These are phyloP conservation scores for Lepilemur septentrionalis DNA, from an alignment of 2,797 vertebrate species.

Conservation along the genomic window DNA sequence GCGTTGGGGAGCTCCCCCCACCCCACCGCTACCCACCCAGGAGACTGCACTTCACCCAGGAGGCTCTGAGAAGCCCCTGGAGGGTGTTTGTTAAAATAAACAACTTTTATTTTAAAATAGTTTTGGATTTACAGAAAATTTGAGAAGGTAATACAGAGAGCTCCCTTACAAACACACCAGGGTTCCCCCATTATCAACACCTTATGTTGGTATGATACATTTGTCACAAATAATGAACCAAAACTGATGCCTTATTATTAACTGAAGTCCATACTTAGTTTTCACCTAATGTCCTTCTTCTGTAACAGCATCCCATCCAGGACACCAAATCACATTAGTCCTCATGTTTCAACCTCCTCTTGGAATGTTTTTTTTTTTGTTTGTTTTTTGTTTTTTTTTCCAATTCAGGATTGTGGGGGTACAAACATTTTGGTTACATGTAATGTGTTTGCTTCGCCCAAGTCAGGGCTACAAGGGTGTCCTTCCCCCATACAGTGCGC, in stretches of 20 bases:
- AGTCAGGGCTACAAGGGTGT: no score
- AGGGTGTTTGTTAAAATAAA: neutral
- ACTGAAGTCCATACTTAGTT: neutral
- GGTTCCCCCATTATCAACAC: neutral
- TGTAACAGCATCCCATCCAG: neutral
- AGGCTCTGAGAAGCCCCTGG: neutral
- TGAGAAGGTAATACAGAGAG: neutral
- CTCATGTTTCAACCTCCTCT: neutral
- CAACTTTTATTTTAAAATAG: neutral
- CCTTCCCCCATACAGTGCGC: no score
- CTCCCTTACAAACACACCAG: neutral
- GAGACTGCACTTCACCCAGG: no score
- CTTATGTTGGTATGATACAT: neutral
- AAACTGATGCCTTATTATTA: neutral
- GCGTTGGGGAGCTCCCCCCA: neutral
- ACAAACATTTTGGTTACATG: no score
- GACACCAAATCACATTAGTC: neutral
- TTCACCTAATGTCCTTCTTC: neutral
- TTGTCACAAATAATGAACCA: neutral
- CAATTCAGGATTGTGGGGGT: no score
- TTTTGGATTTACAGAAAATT: neutral
- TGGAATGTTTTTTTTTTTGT: neutral
- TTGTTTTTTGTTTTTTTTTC: no score
- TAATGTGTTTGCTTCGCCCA: no score
- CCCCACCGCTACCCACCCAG: fast-evolving